phyloP scores from a whole-genome alignment of 30 jellyfish, hydroid and myxozoan species.

The Hydractinia symbiolongicarpus region DNA sequence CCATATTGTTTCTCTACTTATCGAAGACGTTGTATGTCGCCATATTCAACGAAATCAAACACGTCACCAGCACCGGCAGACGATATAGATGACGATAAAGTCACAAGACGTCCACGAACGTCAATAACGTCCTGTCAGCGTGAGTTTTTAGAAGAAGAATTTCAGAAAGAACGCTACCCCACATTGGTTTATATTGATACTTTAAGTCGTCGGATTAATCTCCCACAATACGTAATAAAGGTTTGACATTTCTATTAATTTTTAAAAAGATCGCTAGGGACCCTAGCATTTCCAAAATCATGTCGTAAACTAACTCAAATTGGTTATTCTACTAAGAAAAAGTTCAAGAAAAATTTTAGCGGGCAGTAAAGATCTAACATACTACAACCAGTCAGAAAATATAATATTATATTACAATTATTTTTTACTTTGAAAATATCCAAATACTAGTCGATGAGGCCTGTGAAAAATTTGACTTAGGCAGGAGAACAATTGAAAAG shows the following conservation, averaged over 20 bases:
- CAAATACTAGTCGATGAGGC: too few relatives aligned
- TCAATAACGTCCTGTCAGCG: constrained; percentile 31
- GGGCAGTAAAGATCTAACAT: not conserved
- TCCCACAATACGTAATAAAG: constrained; percentile 33
- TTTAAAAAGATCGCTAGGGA: not conserved
- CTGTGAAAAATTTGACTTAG: too few relatives aligned
- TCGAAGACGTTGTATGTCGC: not conserved
- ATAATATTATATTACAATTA: too few relatives aligned
- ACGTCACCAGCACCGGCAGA: constrained; percentile 4
- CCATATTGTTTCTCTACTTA: not conserved
- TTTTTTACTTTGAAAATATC: too few relatives aligned
- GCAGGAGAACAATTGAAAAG: too few relatives aligned
- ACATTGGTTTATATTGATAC: constrained; percentile 18
- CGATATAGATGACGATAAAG: constrained; percentile 28
- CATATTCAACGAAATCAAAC: not conserved
- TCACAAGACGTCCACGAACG: constrained; percentile 29
- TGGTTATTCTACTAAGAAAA: not conserved
- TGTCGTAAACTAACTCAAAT: not conserved
- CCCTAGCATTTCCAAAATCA: not conserved
- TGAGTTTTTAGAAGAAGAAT: constrained; percentile 27
- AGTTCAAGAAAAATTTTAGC: not conserved
- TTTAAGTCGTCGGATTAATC: constrained; percentile 2
- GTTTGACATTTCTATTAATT: not conserved
- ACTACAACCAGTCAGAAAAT: not conserved
- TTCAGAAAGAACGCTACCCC: constrained; percentile 38